A percentile compares a stretch with the other conserved stretches of the same genome.
Conservation (phyloP, 2,113 vertebrate species). For the Motacilla alba region DNA sequence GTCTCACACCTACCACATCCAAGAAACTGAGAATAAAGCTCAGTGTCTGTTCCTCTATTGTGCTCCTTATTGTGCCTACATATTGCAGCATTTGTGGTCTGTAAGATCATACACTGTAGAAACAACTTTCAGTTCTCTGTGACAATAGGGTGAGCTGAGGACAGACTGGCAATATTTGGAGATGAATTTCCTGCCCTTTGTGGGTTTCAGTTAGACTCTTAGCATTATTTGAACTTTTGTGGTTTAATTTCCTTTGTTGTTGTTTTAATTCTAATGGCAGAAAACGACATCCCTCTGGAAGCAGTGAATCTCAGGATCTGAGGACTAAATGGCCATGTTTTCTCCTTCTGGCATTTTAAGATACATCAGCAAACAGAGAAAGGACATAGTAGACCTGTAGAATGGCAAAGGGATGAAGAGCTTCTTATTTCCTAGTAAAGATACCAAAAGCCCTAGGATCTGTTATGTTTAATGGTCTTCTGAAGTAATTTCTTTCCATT, state of each 20-base stretch:
- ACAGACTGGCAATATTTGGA: conserved; percentile 54
- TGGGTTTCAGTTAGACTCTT: conserved; percentile 57
- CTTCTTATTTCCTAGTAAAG: background rate
- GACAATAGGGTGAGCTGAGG: conserved; percentile 62
- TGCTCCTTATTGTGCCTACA: conserved; percentile 15
- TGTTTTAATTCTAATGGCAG: conserved; percentile 51
- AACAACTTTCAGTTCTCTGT: conserved; percentile 57
- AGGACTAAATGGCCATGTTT: background rate
- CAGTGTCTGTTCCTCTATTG: background rate
- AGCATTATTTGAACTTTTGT: conserved; percentile 59
- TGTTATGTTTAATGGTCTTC: background rate
- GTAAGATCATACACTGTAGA: conserved; percentile 43
- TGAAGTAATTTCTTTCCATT: background rate
- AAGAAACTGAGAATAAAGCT: conserved; percentile 21
- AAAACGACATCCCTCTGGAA: conserved; percentile 26
- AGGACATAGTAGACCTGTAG: background rate
- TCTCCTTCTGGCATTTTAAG: background rate
- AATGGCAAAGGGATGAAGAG: background rate
- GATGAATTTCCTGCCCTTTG: conserved; percentile 63
- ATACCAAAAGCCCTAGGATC: background rate
- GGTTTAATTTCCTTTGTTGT: conserved; percentile 63
- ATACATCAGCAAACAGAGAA: background rate
- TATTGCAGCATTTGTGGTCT: conserved; percentile 50
- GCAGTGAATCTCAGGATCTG: background rate
- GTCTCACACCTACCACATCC: conserved; percentile 9